These are phyloP conservation scores for Hippocampus comes DNA, from an alignment of 2,113 vertebrate species.

Conservation along the genomic window DNA sequence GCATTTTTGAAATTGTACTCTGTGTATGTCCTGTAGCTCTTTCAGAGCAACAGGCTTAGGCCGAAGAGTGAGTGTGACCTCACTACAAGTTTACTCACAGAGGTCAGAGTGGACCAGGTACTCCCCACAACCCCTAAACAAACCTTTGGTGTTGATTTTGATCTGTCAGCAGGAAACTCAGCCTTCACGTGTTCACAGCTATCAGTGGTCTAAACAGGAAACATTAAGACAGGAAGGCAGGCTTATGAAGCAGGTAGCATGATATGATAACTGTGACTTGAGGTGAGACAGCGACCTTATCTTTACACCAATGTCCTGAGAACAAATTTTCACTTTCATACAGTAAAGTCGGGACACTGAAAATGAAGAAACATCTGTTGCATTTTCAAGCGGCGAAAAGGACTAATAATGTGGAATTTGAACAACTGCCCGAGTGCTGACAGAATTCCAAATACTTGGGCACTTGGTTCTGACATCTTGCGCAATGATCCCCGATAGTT, in stretches of 20 bases:
- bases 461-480: background rate
- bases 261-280: conserved; percentile 10
- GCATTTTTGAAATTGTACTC: conserved; percentile 27
- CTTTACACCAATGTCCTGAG: background rate
- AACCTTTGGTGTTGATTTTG: conserved; percentile 35
- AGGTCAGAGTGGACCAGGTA: conserved; percentile 88
- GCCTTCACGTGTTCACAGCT: conserved; percentile 35
- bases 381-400: background rate
- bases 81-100: conserved; percentile 78
- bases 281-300: conserved; percentile 4
- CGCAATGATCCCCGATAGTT: background rate
- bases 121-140: conserved; percentile 57
- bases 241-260: conserved; percentile 40
- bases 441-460: background rate
- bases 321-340: background rate
- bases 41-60: conserved; percentile 78
- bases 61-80: conserved; percentile 73
- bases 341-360: background rate
- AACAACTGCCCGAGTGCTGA: background rate
- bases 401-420: background rate
- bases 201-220: conserved; percentile 59
- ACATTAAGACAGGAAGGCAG: conserved; percentile 55
- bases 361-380: background rate
- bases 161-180: conserved; percentile 73
- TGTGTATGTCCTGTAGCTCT: conserved; percentile 80